Evolutionary conservation across 2,888 invertebrate genomes (phyloP).

Genomic region (Agriopis marginaria): DNA sequence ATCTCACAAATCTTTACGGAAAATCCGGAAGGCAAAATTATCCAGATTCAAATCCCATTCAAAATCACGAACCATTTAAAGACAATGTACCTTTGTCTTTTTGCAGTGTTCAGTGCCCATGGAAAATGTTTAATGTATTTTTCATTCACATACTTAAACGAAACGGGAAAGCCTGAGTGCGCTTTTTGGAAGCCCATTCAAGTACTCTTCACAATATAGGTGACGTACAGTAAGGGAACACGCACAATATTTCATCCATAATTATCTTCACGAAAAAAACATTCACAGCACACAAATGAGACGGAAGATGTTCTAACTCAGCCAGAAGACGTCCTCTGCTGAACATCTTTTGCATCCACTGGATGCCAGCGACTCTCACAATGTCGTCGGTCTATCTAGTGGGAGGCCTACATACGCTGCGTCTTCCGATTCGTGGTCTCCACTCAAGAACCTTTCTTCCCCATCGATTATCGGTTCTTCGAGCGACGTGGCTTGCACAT

Average conservation of each 20-base stretch:
- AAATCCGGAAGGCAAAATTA: slow-evolving; percentile 13
- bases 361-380: no score
- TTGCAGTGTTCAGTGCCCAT: slow-evolving; percentile 25
- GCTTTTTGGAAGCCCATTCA: slow-evolving; percentile 40
- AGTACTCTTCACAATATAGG: slow-evolving; percentile 9
- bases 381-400: no score
- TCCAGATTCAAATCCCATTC: slow-evolving; percentile 15
- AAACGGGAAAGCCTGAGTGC: slow-evolving; percentile 31
- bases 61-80: slow-evolving; percentile 15
- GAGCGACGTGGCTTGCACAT: no score
- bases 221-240: slow-evolving; percentile 14
- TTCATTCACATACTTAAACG: slow-evolving; percentile 57
- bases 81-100: slow-evolving; percentile 17
- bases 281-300: background rate
- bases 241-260: background rate
- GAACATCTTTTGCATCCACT: no score
- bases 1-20: background rate
- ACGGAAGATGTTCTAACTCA: no score
- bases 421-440: no score
- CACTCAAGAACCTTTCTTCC: no score
- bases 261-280: background rate
- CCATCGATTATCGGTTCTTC: no score
- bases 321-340: no score
- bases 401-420: no score
- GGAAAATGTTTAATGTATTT: slow-evolving; percentile 61